These are phyloP conservation scores for Pachycephala philippinensis DNA, from an alignment of 2,113 vertebrate species.

Conservation along the genomic window DNA sequence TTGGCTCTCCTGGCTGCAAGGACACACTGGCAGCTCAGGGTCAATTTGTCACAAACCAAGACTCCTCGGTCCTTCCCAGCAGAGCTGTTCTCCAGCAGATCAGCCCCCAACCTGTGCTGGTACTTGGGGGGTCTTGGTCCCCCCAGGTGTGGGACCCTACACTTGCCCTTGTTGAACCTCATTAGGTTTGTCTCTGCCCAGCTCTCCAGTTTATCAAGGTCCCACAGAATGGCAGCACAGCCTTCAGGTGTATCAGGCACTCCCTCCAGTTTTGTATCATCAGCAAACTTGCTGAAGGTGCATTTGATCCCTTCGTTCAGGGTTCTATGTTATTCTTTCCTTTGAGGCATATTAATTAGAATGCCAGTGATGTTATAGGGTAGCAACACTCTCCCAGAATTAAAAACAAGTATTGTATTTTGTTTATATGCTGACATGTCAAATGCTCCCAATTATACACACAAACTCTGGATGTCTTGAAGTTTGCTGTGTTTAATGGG, in stretches of 20 bases:
- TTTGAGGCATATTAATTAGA: neutral
- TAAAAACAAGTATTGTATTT: neutral
- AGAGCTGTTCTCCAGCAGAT: neutral
- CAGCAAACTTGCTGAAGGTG: neutral
- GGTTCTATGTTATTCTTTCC: neutral
- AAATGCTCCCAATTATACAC: neutral
- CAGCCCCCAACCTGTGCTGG: neutral
- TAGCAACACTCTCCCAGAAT: neutral
- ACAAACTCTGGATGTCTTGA: neutral
- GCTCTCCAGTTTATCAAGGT: neutral
- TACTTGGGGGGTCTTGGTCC: no score
- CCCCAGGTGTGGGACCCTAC: neutral
- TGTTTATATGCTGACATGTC: neutral
- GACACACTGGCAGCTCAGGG: neutral
- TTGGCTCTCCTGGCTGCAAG: neutral
- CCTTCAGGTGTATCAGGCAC: neutral
- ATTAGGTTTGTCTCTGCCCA: neutral
- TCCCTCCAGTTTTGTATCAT: neutral
- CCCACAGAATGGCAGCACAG: neutral
- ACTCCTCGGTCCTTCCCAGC: neutral
- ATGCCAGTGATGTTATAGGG: neutral
- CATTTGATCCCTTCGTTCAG: neutral
- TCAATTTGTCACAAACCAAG: neutral
- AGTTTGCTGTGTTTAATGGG: neutral
- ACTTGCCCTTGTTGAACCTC: neutral